Evolutionary conservation across 2,113 vertebrate species (phyloP).

Genomic region (Percopsis transmontana): DNA sequence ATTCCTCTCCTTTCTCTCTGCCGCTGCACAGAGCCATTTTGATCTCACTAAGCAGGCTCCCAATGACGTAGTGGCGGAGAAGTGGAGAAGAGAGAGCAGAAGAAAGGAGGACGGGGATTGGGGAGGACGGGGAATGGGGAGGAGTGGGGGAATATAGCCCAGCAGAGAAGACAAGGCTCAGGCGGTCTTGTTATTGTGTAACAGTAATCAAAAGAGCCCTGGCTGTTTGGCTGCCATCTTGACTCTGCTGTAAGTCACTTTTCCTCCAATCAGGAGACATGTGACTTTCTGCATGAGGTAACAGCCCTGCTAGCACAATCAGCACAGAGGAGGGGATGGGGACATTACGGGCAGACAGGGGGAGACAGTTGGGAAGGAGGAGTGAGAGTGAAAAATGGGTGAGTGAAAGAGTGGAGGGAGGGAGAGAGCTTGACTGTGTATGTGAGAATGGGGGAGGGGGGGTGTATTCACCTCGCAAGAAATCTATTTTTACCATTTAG

Average conservation of each 20-base stretch:
- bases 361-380: background rate
- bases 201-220: slow-evolving; percentile 61
- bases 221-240: slow-evolving; percentile 77
- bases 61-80: slow-evolving; percentile 29
- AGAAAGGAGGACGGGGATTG: background rate
- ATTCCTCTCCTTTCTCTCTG: slow-evolving; percentile 64
- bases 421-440: slow-evolving; percentile 53
- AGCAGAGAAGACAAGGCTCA: slow-evolving; percentile 28
- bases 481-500: slow-evolving; percentile 78
- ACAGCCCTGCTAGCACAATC: slow-evolving; percentile 66
- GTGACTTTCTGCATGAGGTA: slow-evolving; percentile 82
- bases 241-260: slow-evolving; percentile 73
- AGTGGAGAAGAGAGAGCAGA: background rate
- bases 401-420: slow-evolving; percentile 10
- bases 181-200: slow-evolving; percentile 67
- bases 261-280: slow-evolving; percentile 70
- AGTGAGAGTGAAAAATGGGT: slow-evolving; percentile 32
- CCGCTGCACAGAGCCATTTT: slow-evolving; percentile 74
- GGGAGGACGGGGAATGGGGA: slow-evolving; percentile 16
- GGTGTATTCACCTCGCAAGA: slow-evolving; percentile 58
- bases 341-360: slow-evolving; percentile 30
- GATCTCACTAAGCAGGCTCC: slow-evolving; percentile 67
- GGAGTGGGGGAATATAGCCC: background rate
- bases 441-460: slow-evolving; percentile 48
- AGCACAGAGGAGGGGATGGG: slow-evolving; percentile 53